phyloP scores from a whole-genome alignment of 2,797 vertebrate genomes.

The Sardinella longiceps region DNA sequence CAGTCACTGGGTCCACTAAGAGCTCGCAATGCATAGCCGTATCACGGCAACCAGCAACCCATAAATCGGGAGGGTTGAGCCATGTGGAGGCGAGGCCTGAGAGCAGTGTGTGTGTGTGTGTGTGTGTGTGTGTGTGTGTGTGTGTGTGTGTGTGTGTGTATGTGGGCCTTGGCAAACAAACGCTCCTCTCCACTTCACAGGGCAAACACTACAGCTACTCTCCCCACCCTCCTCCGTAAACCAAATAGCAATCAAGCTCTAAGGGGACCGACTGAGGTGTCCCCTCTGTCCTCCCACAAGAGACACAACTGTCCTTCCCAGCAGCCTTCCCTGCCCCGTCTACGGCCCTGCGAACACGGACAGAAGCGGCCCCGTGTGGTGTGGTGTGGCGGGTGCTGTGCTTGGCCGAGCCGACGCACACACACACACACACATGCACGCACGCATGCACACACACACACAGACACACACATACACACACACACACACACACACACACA shows the following conservation, averaged over 20 bases:
- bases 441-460: too few species aligned
- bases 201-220: conserved; percentile 42
- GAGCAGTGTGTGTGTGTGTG: too few species aligned
- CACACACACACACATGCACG: too few species aligned
- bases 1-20: conserved; percentile 47
- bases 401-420: not conserved
- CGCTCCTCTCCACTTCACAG: conserved; percentile 36
- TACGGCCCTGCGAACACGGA: not conserved
- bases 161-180: conserved; percentile 56
- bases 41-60: conserved; percentile 59
- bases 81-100: conserved; percentile 42
- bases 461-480: too few species aligned
- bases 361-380: not conserved
- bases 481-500: too few species aligned
- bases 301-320: not conserved
- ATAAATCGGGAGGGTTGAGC: conserved; percentile 55
- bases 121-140: too few species aligned
- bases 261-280: conserved; percentile 27
- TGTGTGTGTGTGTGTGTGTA: too few species aligned
- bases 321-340: not conserved
- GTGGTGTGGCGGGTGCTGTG: not conserved
- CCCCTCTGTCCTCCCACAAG: conserved; percentile 7
- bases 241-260: conserved; percentile 44
- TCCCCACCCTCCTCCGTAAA: conserved; percentile 34
- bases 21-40: conserved; percentile 47